Evolutionary conservation across 1,140 invertebrate genomes (phyloP).

Genomic region (Ganaspis sp.): DNA sequence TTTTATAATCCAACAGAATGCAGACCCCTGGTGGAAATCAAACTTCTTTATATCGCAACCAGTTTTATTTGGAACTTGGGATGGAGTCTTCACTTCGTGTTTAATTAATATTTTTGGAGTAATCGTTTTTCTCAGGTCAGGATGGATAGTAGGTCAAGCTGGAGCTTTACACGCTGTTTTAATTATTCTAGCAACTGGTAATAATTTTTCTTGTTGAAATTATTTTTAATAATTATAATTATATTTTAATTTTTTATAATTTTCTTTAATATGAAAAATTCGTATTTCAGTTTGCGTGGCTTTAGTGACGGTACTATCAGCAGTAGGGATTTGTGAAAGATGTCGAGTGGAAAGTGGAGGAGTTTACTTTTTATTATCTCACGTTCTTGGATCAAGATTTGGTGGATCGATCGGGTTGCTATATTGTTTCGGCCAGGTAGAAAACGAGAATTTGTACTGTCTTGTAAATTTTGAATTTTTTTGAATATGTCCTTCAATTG

Average conservation of each 20-base stretch:
- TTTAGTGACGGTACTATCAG: conserved; percentile 92
- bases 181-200: conserved; percentile 91
- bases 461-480: conserved; percentile 36
- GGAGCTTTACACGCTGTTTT: conserved; percentile 92
- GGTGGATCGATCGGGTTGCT: conserved; percentile 94
- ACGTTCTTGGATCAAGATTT: conserved; percentile 94
- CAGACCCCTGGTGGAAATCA: conserved; percentile 93
- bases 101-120: conserved; percentile 98
- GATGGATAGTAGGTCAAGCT: conserved; percentile 97
- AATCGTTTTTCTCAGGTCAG: conserved; percentile 95
- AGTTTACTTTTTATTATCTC: conserved; percentile 95
- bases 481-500: conserved; percentile 40
- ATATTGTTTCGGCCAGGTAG: conserved; percentile 97
- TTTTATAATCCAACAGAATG: conserved; percentile 77
- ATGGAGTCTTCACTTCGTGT: conserved; percentile 96
- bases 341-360: conserved; percentile 96
- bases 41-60: conserved; percentile 96
- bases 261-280: conserved; percentile 33
- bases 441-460: too few relatives aligned
- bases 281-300: conserved; percentile 85
- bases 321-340: conserved; percentile 96
- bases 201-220: conserved; percentile 38
- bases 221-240: neutral
- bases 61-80: conserved; percentile 97
- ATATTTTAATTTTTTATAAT: neutral